Evolutionary conservation across 2,113 vertebrate genomes (phyloP), one percentile per base, ranked within the genome.

Genomic region (Riparia riparia): DNA sequence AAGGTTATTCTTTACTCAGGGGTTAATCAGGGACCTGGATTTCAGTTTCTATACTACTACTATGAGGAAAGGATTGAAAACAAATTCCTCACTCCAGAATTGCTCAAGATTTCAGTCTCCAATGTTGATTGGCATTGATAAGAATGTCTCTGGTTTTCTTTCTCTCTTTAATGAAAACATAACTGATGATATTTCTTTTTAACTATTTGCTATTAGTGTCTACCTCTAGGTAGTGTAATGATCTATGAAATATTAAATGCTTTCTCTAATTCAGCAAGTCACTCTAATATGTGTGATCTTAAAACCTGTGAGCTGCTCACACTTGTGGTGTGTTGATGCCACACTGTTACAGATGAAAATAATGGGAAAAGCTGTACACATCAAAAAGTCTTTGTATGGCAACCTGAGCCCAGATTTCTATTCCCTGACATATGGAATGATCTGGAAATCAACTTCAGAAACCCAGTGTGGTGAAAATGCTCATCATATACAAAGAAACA

Each of bases 1-100:
- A 98, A 98, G 98, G 98, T 95, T 97, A 96, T 96, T 98, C 97
- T 97, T 98, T 97, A 97, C 98, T 97, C 87, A 90, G 94, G 98
- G 98, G 98, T 99, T 98, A 98, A 98, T 98, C 98, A 98, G 97
- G 95, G 96, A 98, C 97, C 98, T 98, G 98, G 97, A 95, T 97
- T 98, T 98, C 98, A 98, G 98, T 99, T 97, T 98, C 95, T 86
- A 71, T 94, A 92, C 95, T 29, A 84, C 93, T 97, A 89, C 95
- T 97, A 93, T 91, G 97, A 97, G 97, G 93, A 95, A 96, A 97
- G 96, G 97, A 97, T 72, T 90, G 94, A 98, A 96, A 97, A 98
- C 97, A 93, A 70, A 98, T 98, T 97, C 97, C 96, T 97, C 95
- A 96, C 97, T 97, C 98, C 96, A 98, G 95, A 98, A 94, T 95